These are phyloP conservation scores for Stictocephala bisonia DNA, from an alignment of 2,888 invertebrate genomes.

Conservation along the genomic window DNA sequence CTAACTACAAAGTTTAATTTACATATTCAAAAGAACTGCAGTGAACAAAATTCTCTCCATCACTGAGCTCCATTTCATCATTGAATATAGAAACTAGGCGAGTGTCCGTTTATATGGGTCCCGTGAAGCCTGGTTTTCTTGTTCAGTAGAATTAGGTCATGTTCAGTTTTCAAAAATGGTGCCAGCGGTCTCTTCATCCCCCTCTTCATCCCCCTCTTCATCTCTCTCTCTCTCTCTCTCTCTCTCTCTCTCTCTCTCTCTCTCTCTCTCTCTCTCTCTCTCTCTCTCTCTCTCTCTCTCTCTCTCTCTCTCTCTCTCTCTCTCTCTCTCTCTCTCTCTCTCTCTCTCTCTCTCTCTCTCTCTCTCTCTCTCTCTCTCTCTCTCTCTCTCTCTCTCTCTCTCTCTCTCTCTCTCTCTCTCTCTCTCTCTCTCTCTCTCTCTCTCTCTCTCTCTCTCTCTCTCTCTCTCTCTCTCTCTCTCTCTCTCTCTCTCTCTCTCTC, in stretches of 20 bases:
- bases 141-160: no score
- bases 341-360: slow-evolving; percentile 51
- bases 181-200: no score
- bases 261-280: slow-evolving; percentile 38
- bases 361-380: slow-evolving; percentile 47
- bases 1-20: no score
- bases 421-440: slow-evolving; percentile 41
- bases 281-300: slow-evolving; percentile 41
- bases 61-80: no score
- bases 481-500: slow-evolving; percentile 36
- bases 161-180: no score
- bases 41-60: no score
- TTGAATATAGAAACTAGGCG: no score
- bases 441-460: slow-evolving; percentile 46
- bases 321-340: slow-evolving; percentile 30
- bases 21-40: no score
- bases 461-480: slow-evolving; percentile 51
- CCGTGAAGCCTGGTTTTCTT: not conserved
- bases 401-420: not conserved
- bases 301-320: slow-evolving; percentile 36
- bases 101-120: no score
- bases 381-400: slow-evolving; percentile 30
- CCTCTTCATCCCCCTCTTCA: no score
- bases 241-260: slow-evolving; percentile 36
- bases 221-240: slow-evolving; percentile 43